Evolutionary conservation across 2,113 vertebrate genomes (phyloP).

Genomic region (Lipotes vexillifer): DNA sequence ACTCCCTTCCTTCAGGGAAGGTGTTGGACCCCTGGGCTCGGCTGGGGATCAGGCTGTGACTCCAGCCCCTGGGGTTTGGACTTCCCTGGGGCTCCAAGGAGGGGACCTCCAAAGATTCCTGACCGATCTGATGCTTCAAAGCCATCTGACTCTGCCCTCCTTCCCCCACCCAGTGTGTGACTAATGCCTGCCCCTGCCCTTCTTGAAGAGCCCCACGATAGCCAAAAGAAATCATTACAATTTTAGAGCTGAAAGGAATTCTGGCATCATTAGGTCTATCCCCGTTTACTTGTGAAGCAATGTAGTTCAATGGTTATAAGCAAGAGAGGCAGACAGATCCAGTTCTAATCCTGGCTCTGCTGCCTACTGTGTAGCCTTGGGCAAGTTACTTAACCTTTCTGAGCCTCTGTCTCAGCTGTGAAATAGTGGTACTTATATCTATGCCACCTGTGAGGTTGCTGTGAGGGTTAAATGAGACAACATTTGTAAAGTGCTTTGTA

Average conservation of each 20-base stretch:
- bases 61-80: not conserved
- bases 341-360: not conserved
- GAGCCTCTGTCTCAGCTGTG: not conserved
- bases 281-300: not conserved
- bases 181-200: conserved; percentile 44
- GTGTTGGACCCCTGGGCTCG: conserved; percentile 34
- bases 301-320: not conserved
- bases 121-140: not conserved
- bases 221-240: conserved; percentile 37
- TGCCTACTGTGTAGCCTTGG: not conserved
- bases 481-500: not conserved
- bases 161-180: conserved; percentile 40
- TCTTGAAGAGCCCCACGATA: conserved; percentile 20
- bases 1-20: conserved; percentile 10
- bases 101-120: not conserved
- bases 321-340: not conserved
- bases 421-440: not conserved
- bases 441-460: not conserved
- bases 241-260: not conserved
- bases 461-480: not conserved
- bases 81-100: not conserved
- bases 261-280: not conserved
- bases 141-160: not conserved
- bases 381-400: not conserved
- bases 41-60: conserved; percentile 50